These are phyloP conservation scores for Lucinisca nassula DNA, from an alignment of 2,888 invertebrate species.

Conservation along the genomic window DNA sequence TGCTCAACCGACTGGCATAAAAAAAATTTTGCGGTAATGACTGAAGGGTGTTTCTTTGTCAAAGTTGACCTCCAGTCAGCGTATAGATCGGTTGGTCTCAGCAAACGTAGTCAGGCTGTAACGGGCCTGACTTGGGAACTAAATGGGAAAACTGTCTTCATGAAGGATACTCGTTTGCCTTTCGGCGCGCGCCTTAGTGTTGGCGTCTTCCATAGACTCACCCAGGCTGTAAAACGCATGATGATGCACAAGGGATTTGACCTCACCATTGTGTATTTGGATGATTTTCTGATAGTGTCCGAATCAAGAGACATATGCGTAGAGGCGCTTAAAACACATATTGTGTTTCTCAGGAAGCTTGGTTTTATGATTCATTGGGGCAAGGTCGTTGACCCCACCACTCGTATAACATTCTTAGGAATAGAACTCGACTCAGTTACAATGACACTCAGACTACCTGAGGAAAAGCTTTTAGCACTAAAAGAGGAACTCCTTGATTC, in stretches of 20 bases:
- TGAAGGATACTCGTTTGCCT: background rate
- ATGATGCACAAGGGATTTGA: background rate
- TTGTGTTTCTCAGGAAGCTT: background rate
- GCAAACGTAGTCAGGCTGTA: background rate
- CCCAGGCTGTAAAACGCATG: conserved; percentile 1
- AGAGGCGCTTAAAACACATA: background rate
- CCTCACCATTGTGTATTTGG: background rate
- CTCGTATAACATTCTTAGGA: background rate
- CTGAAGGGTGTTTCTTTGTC: background rate
- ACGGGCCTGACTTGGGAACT: background rate
- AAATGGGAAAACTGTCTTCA: background rate
- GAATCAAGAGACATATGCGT: background rate
- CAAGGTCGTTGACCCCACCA: too few relatives aligned
- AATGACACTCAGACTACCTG: background rate
- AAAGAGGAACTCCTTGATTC: background rate
- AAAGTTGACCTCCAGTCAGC: background rate
- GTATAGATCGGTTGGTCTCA: background rate
- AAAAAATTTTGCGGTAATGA: background rate
- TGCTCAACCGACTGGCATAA: background rate
- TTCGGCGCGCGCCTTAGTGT: background rate
- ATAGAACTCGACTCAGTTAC: background rate
- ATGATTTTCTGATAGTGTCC: background rate
- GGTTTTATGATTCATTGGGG: too few relatives aligned
- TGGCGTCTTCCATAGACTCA: background rate
- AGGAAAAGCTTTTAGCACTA: background rate